phyloP scores from a whole-genome alignment of 1,140 invertebrate genomes.

The Pogonomyrmex barbatus region DNA sequence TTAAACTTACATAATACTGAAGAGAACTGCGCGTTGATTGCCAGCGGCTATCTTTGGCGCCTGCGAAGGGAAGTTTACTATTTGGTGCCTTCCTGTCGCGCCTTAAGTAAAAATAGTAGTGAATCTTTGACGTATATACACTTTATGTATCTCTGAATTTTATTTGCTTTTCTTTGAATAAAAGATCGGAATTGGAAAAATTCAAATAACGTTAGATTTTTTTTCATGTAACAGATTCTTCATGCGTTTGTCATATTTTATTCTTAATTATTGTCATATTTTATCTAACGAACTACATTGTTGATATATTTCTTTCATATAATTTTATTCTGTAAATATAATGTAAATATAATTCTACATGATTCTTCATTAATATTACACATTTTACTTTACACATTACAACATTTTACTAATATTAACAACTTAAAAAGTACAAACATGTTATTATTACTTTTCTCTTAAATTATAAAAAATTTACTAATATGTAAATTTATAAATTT shows the following conservation, averaged over 20 bases:
- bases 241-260: neutral
- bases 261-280: neutral
- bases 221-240: neutral
- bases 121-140: neutral
- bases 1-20: slow-evolving; percentile 77
- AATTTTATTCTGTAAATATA: neutral
- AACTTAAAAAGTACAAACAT: neutral
- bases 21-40: slow-evolving; percentile 72
- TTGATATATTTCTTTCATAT: neutral
- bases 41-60: slow-evolving; percentile 43
- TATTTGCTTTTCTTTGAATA: neutral
- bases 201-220: slow-evolving; percentile 3
- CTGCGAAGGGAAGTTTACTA: slow-evolving; percentile 64
- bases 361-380: no score
- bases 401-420: neutral
- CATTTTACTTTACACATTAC: no score
- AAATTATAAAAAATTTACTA: neutral
- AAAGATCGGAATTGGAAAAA: neutral
- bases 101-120: slow-evolving; percentile 17
- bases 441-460: neutral
- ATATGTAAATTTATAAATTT: neutral
- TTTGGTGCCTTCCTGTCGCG: slow-evolving; percentile 57
- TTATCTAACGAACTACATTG: neutral
- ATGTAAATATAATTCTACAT: neutral
- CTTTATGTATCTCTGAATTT: neutral